Percentiles rank a stretch among this genome's conserved stretches.
phyloP scores from a whole-genome alignment of 2,888 invertebrate species.

The Mythimna impura region DNA sequence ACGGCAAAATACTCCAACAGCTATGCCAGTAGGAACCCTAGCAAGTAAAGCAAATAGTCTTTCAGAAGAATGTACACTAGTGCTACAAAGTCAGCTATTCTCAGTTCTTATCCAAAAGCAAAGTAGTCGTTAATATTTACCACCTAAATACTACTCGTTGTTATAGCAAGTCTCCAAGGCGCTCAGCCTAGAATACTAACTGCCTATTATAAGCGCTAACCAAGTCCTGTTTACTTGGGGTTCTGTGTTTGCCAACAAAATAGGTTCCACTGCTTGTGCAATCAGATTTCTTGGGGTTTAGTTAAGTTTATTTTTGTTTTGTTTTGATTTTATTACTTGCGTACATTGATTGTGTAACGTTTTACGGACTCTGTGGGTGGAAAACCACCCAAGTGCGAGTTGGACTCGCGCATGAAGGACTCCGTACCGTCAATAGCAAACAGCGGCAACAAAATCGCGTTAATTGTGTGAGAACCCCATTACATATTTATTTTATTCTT shows the following conservation, averaged over 20 bases:
- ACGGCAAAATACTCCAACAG: too few relatives aligned
- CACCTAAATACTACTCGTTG: slow-evolving; percentile 45
- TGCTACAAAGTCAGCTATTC: background rate
- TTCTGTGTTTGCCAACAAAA: slow-evolving; percentile 36
- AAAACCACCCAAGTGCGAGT: too few relatives aligned
- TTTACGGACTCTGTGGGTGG: too few relatives aligned
- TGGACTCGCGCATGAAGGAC: too few relatives aligned
- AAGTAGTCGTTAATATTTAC: slow-evolving; percentile 48
- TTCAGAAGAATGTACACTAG: background rate
- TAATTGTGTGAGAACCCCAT: too few relatives aligned
- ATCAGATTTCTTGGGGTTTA: slow-evolving; percentile 24
- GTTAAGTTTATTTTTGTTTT: slow-evolving; percentile 1
- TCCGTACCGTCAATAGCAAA: too few relatives aligned
- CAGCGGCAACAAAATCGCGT: too few relatives aligned
- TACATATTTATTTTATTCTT: too few relatives aligned
- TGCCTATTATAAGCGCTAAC: slow-evolving; percentile 49
- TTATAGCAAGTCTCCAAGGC: slow-evolving; percentile 36
- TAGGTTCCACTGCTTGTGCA: slow-evolving; percentile 21
- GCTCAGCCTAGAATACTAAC: slow-evolving; percentile 53
- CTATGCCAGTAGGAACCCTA: too few relatives aligned
- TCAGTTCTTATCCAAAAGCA: slow-evolving; percentile 8
- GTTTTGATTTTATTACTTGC: background rate
- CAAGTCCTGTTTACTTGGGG: slow-evolving; percentile 32
- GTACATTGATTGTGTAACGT: too few relatives aligned
- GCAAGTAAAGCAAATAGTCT: too few relatives aligned